Percentiles rank a stretch among this genome's conserved stretches.
Evolutionary conservation across 1,140 invertebrate genomes (phyloP).

Genomic region (Helicoverpa armigera): DNA sequence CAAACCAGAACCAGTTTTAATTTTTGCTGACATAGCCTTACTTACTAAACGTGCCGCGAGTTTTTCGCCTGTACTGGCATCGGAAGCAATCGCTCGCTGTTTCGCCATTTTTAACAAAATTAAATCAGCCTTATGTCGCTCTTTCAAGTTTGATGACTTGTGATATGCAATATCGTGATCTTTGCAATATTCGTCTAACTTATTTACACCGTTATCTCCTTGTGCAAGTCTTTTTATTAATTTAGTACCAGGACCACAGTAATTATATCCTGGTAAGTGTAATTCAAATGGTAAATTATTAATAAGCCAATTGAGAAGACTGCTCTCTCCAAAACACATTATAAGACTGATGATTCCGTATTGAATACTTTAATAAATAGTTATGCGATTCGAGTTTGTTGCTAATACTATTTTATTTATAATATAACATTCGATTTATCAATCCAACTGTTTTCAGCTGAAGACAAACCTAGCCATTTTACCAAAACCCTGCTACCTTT

Average conservation of each 20-base stretch:
- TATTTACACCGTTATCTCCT: no score
- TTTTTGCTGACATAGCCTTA: not conserved
- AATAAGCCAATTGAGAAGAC: constrained; percentile 19
- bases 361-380: constrained; percentile 9
- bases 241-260: no score
- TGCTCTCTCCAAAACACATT: constrained; percentile 44
- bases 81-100: constrained; percentile 48
- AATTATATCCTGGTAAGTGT: constrained; percentile 74
- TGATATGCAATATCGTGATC: no score
- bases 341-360: constrained; percentile 20
- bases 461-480: constrained; percentile 1
- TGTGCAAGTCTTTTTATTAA: no score
- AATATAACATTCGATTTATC: constrained; percentile 9
- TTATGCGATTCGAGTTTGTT: constrained; percentile 21
- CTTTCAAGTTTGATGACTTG: no score
- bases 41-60: not conserved
- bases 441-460: constrained; percentile 47
- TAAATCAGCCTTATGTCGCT: constrained; percentile 77
- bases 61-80: not conserved
- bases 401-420: not conserved
- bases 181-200: no score
- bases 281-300: constrained; percentile 58
- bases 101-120: constrained; percentile 74
- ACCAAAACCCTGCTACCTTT: no score
- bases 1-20: no score